A percentile compares a stretch with the other conserved stretches of the same genome.
Evolutionary conservation across 2,797 vertebrate genomes (phyloP).

Genomic region (Sparus aurata): DNA sequence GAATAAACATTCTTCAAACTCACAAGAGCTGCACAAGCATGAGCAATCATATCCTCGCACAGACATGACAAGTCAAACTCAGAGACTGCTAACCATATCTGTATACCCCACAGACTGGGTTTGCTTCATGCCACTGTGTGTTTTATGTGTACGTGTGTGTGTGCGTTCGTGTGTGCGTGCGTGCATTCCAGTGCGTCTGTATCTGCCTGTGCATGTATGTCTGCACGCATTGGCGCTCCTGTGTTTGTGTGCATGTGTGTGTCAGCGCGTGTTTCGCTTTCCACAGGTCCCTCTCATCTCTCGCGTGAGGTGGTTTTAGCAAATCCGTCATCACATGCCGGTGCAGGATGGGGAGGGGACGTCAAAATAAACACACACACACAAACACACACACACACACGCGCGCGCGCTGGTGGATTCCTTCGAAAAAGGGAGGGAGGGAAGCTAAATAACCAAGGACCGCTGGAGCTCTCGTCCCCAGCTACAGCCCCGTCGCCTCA

Average conservation of each 20-base stretch:
- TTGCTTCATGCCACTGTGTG: slow-evolving; percentile 64
- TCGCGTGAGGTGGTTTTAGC: slow-evolving; percentile 66
- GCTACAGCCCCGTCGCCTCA: slow-evolving; percentile 47
- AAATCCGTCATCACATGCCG: slow-evolving; percentile 73
- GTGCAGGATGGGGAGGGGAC: slow-evolving; percentile 42
- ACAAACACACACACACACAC: slow-evolving; percentile 53
- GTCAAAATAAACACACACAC: slow-evolving; percentile 74
- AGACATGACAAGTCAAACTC: slow-evolving; percentile 71
- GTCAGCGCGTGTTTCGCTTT: slow-evolving; percentile 49
- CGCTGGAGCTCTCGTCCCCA: slow-evolving; percentile 35
- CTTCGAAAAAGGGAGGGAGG: slow-evolving; percentile 51
- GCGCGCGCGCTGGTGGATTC: slow-evolving; percentile 66
- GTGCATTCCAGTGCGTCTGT: slow-evolving; percentile 72
- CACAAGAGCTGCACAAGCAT: slow-evolving; percentile 75
- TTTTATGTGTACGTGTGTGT: slow-evolving; percentile 36
- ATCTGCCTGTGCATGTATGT: slow-evolving; percentile 77
- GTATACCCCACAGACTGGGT: slow-evolving; percentile 72
- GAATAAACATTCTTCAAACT: slow-evolving; percentile 56
- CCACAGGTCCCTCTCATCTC: slow-evolving; percentile 61
- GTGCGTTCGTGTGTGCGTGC: slow-evolving; percentile 43
- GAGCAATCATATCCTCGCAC: slow-evolving; percentile 73
- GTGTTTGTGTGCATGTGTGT: slow-evolving; percentile 73
- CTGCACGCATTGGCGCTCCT: slow-evolving; percentile 63
- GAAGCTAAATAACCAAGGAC: slow-evolving; percentile 45
- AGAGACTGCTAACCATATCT: slow-evolving; percentile 74